phyloP scores from a whole-genome alignment of 2,888 invertebrate genomes.

The Charanyca ferruginea region DNA sequence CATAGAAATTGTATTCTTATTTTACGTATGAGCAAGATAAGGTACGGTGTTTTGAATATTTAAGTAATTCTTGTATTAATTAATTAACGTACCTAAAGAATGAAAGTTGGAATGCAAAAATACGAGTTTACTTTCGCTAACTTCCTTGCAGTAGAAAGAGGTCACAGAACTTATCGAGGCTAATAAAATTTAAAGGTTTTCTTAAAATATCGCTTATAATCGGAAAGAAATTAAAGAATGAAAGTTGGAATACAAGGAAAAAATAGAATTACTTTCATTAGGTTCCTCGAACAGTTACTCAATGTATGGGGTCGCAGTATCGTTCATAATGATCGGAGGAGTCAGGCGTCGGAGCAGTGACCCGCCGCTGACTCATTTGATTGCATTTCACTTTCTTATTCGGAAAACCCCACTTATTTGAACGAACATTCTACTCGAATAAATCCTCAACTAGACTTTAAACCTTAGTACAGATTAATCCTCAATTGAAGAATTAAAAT shows the following conservation, averaged over 20 bases:
- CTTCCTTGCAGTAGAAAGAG: slow-evolving; percentile 62
- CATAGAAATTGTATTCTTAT: slow-evolving; percentile 7
- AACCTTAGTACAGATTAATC: slow-evolving; percentile 30
- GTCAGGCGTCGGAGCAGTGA: slow-evolving; percentile 67
- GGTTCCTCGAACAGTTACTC: slow-evolving; percentile 66
- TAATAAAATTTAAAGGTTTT: slow-evolving; percentile 30
- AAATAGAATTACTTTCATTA: slow-evolving; percentile 72
- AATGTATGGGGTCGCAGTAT: slow-evolving; percentile 60
- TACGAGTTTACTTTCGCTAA: slow-evolving; percentile 72
- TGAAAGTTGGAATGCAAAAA: slow-evolving; percentile 57
- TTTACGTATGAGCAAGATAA: slow-evolving; percentile 6
- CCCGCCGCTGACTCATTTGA: slow-evolving; percentile 71
- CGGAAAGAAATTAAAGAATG: slow-evolving; percentile 44
- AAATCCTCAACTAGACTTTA: slow-evolving; percentile 31
- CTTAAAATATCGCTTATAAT: slow-evolving; percentile 19
- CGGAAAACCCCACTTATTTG: slow-evolving; percentile 66
- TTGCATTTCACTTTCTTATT: slow-evolving; percentile 83
- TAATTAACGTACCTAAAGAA: slow-evolving; percentile 39
- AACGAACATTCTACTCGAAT: slow-evolving; percentile 48
- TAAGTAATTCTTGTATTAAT: slow-evolving; percentile 36
- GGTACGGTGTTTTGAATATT: slow-evolving; percentile 26
- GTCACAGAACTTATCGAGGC: slow-evolving; percentile 29
- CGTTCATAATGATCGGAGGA: slow-evolving; percentile 59
- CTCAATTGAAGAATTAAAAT: slow-evolving; percentile 48
- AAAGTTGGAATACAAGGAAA: slow-evolving; percentile 61